Base-by-base conservation (phyloP, 2,797 vertebrate genomes). In the Coilia nasus region DNA sequence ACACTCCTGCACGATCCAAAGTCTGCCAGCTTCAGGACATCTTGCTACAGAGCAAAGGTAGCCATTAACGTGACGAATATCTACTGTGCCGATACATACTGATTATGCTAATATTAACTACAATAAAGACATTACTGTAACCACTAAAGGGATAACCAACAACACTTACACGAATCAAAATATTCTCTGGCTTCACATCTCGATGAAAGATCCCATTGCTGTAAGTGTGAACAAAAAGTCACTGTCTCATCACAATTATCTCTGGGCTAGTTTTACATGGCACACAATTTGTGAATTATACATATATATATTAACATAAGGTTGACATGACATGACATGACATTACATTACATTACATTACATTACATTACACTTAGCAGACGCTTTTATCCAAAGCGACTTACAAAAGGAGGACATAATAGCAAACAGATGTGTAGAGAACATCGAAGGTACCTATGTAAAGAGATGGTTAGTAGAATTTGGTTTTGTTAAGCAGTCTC, bases 171-270 rank as follows among this genome's bases (percentile, higher is more conserved):
- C 96, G 97, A 90, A 98, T 95, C 84, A 97, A 91, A 90, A 97
- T 96, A 83, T 97, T 99, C 93, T 98, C 97, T 86, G 96, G 96
- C 92, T 98, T 98, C 83, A 97, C 96, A 71, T 97, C 96, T 93
- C 97, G 95, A 87, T 98, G 97, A 94, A 98, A 98, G 91, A 98
- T 94, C 83, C 96, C 96, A 90, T 96, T 97, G 88, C 97, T 97
- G 89, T 86, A 88, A 85, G 50, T 54, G 50, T 10, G 50, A 54
- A 86, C 88, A 91, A 23, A 10, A 28, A 44, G 41, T n/a, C 15
- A 35, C 0, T 64, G 25, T 71, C 64, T 71, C 25, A 71, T 35
- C 11, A 71, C 14, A 11, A 60, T 60, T 19, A 60, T 60, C 59
- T 60, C 21, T 21, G 59, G 35, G 2, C 2, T 60, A n/a, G 59